Conservation (phyloP, 1,140 invertebrate genomes). For the Dolichoris vasculosae region DNA sequence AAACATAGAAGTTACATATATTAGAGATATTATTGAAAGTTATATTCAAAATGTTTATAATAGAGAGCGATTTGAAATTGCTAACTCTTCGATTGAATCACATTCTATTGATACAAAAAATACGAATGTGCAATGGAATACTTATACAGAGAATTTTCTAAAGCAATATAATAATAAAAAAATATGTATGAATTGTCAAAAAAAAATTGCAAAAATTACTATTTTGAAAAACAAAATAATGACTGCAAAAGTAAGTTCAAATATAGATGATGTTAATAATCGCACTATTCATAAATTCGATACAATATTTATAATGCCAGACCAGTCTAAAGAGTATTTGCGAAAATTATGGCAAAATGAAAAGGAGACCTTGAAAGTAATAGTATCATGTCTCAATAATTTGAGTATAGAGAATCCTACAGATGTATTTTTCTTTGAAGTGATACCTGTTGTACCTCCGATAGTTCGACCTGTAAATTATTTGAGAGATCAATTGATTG, state of each 20-base stretch:
- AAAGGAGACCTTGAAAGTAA: constrained; percentile 79
- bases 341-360: constrained; percentile 86
- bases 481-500: constrained; percentile 82
- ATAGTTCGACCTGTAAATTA: constrained; percentile 88
- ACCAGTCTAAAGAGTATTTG: constrained; percentile 82
- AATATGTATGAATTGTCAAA: constrained; percentile 79
- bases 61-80: constrained; percentile 54
- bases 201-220: constrained; percentile 78
- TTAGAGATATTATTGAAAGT: constrained; percentile 60
- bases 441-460: constrained; percentile 90
- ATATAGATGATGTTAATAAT: not conserved
- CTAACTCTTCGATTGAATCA: constrained; percentile 19
- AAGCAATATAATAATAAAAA: constrained; percentile 75
- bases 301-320: constrained; percentile 75
- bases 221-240: constrained; percentile 72
- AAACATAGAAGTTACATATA: constrained; percentile 52
- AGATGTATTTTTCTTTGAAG: constrained; percentile 92
- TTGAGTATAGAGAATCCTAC: constrained; percentile 79
- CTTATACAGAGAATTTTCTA: constrained; percentile 77
- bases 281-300: constrained; percentile 53
- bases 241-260: constrained; percentile 49
- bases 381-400: constrained; percentile 83
- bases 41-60: constrained; percentile 61
- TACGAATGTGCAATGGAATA: constrained; percentile 77
- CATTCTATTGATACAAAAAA: constrained; percentile 73